Conservation (phyloP, 1,140 invertebrate genomes). For the Neotoxoptera formosana region DNA sequence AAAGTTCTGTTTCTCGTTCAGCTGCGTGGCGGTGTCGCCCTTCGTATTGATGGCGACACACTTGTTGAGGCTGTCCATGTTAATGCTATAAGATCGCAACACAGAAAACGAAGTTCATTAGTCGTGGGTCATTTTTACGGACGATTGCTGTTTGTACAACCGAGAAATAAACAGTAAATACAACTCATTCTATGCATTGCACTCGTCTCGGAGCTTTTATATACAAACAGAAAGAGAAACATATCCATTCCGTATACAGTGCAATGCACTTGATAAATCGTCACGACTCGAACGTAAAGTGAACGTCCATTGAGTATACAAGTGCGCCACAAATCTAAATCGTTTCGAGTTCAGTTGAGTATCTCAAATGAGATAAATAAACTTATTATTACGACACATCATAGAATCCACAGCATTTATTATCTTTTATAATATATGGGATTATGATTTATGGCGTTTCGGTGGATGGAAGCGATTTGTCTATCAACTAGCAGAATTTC, state of each 20-base stretch:
- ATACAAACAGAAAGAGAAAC: background rate
- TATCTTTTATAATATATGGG: background rate
- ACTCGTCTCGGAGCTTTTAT: too few species aligned
- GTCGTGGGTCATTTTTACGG: too few species aligned
- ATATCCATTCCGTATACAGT: background rate
- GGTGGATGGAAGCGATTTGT: background rate
- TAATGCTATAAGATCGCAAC: conserved; percentile 1
- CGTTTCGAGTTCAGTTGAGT: background rate
- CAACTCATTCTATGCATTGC: too few species aligned
- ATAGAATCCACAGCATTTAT: background rate
- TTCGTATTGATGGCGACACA: background rate
- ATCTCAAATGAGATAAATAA: background rate
- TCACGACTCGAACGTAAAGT: background rate
- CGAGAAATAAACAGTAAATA: too few species aligned
- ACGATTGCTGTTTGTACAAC: too few species aligned
- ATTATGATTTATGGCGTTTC: background rate
- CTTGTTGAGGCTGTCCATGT: conserved; percentile 42
- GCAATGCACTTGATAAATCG: background rate
- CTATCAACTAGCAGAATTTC: background rate
- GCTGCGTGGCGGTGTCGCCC: background rate
- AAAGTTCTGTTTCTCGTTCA: conserved; percentile 36
- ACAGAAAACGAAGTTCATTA: background rate
- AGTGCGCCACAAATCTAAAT: background rate
- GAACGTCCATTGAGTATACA: background rate
- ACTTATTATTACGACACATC: background rate